Evolutionary conservation across 2,113 vertebrate genomes (phyloP), one percentile per base, ranked within the genome.

Genomic region (Entelurus aequoreus): DNA sequence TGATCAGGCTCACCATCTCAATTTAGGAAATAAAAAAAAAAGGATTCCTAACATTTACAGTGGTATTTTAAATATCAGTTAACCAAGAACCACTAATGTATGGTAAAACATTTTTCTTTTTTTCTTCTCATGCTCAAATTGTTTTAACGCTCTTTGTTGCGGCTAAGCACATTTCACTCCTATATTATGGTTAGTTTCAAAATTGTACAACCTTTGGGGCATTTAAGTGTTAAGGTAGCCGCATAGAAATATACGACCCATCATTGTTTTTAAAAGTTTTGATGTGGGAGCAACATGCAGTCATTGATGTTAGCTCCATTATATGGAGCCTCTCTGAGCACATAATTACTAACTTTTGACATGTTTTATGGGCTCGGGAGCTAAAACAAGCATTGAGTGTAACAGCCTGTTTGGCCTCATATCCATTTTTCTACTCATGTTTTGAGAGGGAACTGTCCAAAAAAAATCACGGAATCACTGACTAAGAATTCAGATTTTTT

Each of bases 381-480:
- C 87, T 87, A 82, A 90, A 90, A 88, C 84, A 87, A 89, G 84
- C 87, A 86, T 28, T 53, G n/a, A 84, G 65, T 79, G 68, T 87
- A 81, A 85, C 80, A 77, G 85, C 65, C 80, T 66, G 72, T 82
- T 88, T 87, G 86, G 86, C 83, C 63, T 68, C 63, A 65, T 54
- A 67, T 80, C 71, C 69, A 74, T 72, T 80, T 80, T 76, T 82
- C 76, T 71, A 62, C 79, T 85, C 63, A 63, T 85, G 84, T 87
- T 87, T 86, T 75, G 65, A 82, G 71, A 84, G 80, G 83, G 78
- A 86, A 60, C 68, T 55, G 78, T 50, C 84, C 83, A 85, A 88
- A 84, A 88, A 86, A 88, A 86, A 79, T 87, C 85, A 85, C 85
- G 86, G 71, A 85, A 82, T 81, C 77, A 65, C 63, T 72, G 81